Conservation (phyloP, 1,140 invertebrate genomes). For the Papilio polytes region DNA sequence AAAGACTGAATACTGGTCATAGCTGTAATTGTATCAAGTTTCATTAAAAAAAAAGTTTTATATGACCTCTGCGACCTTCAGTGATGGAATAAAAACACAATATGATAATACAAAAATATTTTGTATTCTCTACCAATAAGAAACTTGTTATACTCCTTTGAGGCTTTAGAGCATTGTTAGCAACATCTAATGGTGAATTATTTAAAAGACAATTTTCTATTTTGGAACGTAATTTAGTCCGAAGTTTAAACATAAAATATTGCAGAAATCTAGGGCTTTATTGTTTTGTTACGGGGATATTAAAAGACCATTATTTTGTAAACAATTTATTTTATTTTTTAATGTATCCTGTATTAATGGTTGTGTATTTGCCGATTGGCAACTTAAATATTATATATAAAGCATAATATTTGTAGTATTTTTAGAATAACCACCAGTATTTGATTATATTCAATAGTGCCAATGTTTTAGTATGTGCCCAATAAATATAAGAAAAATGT, state of each 20-base stretch:
- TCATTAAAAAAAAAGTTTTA: neutral
- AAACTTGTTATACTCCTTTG: too few relatives aligned
- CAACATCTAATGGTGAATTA: too few relatives aligned
- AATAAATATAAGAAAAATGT: neutral
- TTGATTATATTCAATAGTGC: conserved; percentile 13
- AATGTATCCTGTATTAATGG: neutral
- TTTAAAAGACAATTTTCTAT: too few relatives aligned
- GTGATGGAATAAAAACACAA: too few relatives aligned
- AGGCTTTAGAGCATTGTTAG: too few relatives aligned
- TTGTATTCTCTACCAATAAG: too few relatives aligned
- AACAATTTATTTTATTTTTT: neutral
- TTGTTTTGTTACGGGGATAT: neutral
- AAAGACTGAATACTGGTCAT: conserved; percentile 72
- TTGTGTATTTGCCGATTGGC: neutral
- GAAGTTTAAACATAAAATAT: too few relatives aligned
- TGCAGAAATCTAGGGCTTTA: too few relatives aligned
- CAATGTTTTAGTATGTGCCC: neutral
- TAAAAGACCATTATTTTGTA: neutral
- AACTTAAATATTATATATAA: neutral
- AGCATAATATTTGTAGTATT: conserved; percentile 18
- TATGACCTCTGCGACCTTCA: too few relatives aligned
- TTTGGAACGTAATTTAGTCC: too few relatives aligned
- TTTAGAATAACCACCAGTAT: conserved; percentile 18
- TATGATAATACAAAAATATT: too few relatives aligned
- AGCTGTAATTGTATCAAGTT: conserved; percentile 39